These are phyloP conservation scores for Sarcophaga subvicina DNA, from an alignment of 2,888 invertebrate species.

Conservation along the genomic window DNA sequence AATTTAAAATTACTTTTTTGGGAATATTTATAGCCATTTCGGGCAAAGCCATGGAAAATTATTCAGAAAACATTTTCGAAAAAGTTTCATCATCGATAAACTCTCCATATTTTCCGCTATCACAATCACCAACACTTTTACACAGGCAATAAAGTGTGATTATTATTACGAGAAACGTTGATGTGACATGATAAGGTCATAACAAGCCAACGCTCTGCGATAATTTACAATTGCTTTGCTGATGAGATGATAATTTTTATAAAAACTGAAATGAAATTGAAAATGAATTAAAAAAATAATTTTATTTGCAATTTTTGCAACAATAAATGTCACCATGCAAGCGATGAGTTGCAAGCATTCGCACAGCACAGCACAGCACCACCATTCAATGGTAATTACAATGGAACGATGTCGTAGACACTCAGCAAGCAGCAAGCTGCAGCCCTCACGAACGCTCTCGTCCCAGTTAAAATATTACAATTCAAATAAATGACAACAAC, in stretches of 20 bases:
- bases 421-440: constrained; percentile 10
- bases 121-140: too few relatives aligned
- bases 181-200: constrained; percentile 49
- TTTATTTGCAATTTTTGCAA: constrained; percentile 41
- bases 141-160: not conserved
- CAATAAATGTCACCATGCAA: constrained; percentile 51
- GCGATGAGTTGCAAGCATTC: not conserved
- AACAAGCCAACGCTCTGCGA: constrained; percentile 21
- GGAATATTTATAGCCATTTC: not conserved
- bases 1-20: not conserved
- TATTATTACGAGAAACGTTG: constrained; percentile 30
- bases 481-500: constrained; percentile 66
- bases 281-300: constrained; percentile 24
- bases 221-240: constrained; percentile 36
- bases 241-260: constrained; percentile 34
- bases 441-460: not conserved
- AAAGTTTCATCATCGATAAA: too few relatives aligned
- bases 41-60: not conserved
- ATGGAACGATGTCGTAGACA: too few relatives aligned
- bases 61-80: too few relatives aligned
- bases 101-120: too few relatives aligned
- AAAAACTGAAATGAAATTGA: constrained; percentile 10
- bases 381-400: not conserved
- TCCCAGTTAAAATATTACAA: constrained; percentile 51
- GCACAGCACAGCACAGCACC: not conserved